Evolutionary conservation across 1,140 invertebrate species (phyloP), one percentile per base, ranked within the genome.

Genomic region (Dufourea novaeangliae): DNA sequence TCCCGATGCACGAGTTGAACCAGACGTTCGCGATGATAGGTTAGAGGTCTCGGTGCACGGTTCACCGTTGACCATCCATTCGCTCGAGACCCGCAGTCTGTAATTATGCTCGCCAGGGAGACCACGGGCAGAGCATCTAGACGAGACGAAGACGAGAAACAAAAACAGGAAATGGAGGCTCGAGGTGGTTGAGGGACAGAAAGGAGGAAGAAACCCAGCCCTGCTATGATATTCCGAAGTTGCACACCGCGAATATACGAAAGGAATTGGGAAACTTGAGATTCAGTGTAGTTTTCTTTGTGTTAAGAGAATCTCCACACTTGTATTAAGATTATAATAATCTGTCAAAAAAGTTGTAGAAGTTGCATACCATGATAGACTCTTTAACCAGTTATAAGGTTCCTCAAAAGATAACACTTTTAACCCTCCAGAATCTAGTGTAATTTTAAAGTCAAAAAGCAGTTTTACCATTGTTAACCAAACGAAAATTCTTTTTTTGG

Each of bases 1-100:
- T 76, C 71, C 56, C 72, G 63, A 66, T 44, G 68, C 64, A 78
- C 56, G 73, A 80, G 75, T 64, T 80, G n/a, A 87, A 87, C 78
- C 80, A 82, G 85, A 87, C 86, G 70, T 75, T 81, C 10, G 78
- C 87, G 87, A 89, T 88, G 87, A 89, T 89, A 88, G 87, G 84
- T 88, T 86, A 82, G 80, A 50, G 79, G 79, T 83, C 82, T 78
- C 57, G 78, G 62, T 71, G 81, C 71, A 68, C 50, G 76, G 84
- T 82, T 85, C 62, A 82, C 62, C 85, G 80, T 86, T 84, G 85
- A 86, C 86, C 80, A 73, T 87, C 84, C 83, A 88, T 86, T 86
- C 82, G 82, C 76, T 79, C 39, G 68, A 59, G 80, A 79, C 81
- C 83, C 77, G 79, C 62, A 86, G 84, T 84, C 88, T 89, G 80